Evolutionary conservation across 2,797 vertebrate genomes (phyloP), one percentile per base, ranked within the genome.

Genomic region (Crenuchus spilurus): DNA sequence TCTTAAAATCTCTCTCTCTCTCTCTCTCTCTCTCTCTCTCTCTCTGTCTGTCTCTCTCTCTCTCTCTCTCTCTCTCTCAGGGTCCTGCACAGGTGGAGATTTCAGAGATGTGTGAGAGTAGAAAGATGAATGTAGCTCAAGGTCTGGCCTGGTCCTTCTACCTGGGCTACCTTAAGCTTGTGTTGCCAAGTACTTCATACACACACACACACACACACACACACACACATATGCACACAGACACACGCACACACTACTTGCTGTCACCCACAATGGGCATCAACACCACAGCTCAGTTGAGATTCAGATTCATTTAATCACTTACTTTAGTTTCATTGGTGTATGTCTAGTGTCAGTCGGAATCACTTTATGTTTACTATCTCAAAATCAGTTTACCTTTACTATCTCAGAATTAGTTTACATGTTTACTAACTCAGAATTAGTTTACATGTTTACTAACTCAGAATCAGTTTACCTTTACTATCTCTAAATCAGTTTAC

Each of bases 111-210:
- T 94, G 90, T 10, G 95, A 97, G 85, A 83, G 61, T 67, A 90
- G 76, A 75, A 93, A 94, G 85, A 89, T 93, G 84, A 96, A 95
- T 0, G 94, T 96, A 0, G 95, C 95, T 39, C 93, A 96, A 0
- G 96, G 95, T 6, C 87, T 97, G 75, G 96, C 95, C 72, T 97
- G 96, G 96, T 95, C 95, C 35, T 97, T 94, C 79, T 97, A 96
- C 22, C 14, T 93, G 2, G 95, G 95, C 33, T 97, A 97, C 85
- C 90, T 97, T 75, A 91, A 85, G 62, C 88, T 96, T 82, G 89
- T 96, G 80, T 88, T 97, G 64, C 96, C 96, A 74, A 68, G 95
- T 97, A 86, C 87, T 72, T 82, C 78, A 82, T 39, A 2, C 11
- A 70, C 41, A 48, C 10, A 20, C 22, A 52, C 22, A 37, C 24